These are phyloP conservation scores for Agapornis canus DNA, from an alignment of 2,797 vertebrate genomes.

Conservation along the genomic window DNA sequence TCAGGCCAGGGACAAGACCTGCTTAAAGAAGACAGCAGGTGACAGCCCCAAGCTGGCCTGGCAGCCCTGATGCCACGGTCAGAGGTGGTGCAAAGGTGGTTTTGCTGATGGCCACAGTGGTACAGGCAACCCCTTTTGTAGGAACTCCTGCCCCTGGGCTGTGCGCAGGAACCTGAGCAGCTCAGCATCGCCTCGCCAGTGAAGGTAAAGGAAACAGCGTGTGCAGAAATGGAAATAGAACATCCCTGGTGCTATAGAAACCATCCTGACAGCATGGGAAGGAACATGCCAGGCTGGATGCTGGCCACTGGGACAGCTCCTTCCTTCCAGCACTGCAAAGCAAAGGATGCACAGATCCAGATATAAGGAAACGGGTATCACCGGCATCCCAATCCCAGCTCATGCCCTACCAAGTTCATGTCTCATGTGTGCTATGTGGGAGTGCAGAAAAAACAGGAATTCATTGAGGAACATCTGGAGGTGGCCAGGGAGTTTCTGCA, in stretches of 20 bases:
- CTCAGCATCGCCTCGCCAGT: accelerated
- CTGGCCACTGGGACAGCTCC: background rate
- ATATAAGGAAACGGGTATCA: background rate
- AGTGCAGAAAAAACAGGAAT: background rate
- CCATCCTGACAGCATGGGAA: background rate
- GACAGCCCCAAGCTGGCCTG: background rate
- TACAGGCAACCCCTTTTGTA: background rate
- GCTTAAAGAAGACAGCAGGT: background rate
- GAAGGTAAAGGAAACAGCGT: background rate
- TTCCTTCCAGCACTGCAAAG: background rate
- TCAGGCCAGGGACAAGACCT: background rate
- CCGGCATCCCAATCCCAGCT: background rate
- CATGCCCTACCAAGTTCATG: accelerated
- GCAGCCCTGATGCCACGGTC: accelerated
- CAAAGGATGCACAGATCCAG: background rate
- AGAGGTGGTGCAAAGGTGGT: background rate
- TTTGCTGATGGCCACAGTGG: too few relatives aligned
- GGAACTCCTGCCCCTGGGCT: background rate
- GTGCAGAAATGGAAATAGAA: background rate
- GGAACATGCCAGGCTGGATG: background rate
- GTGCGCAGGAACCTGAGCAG: background rate
- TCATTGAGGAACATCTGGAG: background rate
- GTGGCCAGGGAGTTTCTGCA: background rate
- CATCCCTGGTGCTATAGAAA: background rate
- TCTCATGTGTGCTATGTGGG: background rate